Conservation (phyloP, 2,113 vertebrate genomes). For the Rhizomys pruinosus region DNA sequence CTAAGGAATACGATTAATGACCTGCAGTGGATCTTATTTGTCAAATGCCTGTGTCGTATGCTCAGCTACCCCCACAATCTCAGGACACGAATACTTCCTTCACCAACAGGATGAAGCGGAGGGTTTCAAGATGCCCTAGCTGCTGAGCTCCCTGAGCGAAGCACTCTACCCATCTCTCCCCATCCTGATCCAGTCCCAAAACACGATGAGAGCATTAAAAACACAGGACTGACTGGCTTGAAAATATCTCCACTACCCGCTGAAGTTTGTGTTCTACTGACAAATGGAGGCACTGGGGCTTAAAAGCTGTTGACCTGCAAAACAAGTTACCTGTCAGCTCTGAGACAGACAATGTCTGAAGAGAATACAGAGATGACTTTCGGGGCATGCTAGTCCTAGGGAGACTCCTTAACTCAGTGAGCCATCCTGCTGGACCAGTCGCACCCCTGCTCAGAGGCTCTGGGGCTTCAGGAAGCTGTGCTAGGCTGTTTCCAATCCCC, state of each 20-base stretch:
- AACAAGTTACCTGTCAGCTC: not conserved
- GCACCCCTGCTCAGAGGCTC: not conserved
- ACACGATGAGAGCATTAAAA: not conserved
- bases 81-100: not conserved
- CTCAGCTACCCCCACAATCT: not conserved
- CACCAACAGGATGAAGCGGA: not conserved
- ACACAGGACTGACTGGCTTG: not conserved
- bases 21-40: not conserved
- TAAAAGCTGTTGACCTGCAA: not conserved
- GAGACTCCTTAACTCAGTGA: not conserved
- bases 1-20: not conserved
- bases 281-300: not conserved
- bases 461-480: accelerated
- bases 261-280: not conserved
- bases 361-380: not conserved
- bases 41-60: not conserved
- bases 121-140: not conserved
- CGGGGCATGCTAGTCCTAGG: not conserved
- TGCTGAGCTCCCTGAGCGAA: not conserved
- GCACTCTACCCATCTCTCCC: not conserved
- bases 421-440: not conserved
- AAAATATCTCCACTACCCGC: not conserved
- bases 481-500: not conserved
- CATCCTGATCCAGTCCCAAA: not conserved
- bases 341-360: not conserved